Base-by-base conservation (phyloP, 2,888 invertebrate genomes). In the Aphidoletes aphidimyza region DNA sequence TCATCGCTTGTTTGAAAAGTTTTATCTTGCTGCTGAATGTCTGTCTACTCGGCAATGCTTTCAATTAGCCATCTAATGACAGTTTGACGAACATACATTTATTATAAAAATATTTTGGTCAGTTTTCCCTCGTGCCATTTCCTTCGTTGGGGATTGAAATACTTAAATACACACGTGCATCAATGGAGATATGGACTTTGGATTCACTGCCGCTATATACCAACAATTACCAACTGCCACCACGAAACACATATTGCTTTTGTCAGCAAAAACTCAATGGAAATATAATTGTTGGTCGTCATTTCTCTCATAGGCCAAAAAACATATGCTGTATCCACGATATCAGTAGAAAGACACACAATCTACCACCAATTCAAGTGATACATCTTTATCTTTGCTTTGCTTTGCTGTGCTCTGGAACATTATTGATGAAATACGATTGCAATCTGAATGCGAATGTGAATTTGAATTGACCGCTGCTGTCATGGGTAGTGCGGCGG, bases 161-260 rank as follows among this genome's bases (percentile, higher is more conserved):
- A 81, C 81, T 81, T 81, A 81, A 81, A 81, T 81, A 81, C 81
- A 81, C 81, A 36, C 81, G 81, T 37, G 81, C 37, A 37, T 69
- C 34, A 34, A 30, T 34, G 1, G 0, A 30, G 34, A 69, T 69
- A 30, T n/a, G n/a, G n/a, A n/a, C n/a, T n/a, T n/a, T n/a, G n/a
- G n/a, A n/a, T n/a, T n/a, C n/a, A n/a, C n/a, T n/a, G n/a, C n/a
- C n/a, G n/a, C n/a, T n/a, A n/a, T n/a, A n/a, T n/a, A n/a, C n/a
- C n/a, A 69, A 69, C 26, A 69, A 0, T 54, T 30, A 69, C 26
- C 69, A 69, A 69, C 69, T 69, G 69, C 69, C 14, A 69, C 34
- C 69, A 69, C 11, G 17, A 30, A 3, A 69, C 69, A 69, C 34
- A 69, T 69, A 69, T 69, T 69, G 69, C 69, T 69, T 11, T 69